Evolutionary conservation across 2,797 vertebrate species (phyloP), one percentile per base, ranked within the genome.

Genomic region (Adelosebastes latens): DNA sequence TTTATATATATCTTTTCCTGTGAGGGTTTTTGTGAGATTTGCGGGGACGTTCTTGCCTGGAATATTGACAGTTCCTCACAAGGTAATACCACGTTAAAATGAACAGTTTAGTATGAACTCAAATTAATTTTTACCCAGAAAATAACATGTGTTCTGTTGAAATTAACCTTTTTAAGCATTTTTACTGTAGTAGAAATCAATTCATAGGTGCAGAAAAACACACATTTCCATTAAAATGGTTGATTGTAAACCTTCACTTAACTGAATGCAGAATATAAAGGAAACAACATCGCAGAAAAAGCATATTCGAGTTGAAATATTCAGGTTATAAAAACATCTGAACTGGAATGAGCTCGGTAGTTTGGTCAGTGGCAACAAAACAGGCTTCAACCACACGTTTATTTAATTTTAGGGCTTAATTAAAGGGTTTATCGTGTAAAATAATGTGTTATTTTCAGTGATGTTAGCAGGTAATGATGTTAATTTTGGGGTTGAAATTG

Each of bases 321-420:
- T 75, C 32, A 69, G 27, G 62, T 61, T 74, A 79, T 65, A 80
- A 82, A 80, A 80, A 53, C 69, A 72, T 49, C 25, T 53, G 52
- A 72, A 79, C 39, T 65, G 22, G 70, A 81, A 52, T 55, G 58
- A 84, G 78, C 69, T 77, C 36, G 55, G 66, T 65, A 63, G 88
- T 91, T 92, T 76, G 77, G 80, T 89, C 86, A 83, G 84, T 68
- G 72, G 81, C 71, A 69, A 85, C 68, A 82, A 82, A 71, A 53
- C 56, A 67, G 71, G 72, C 63, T 82, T 81, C 52, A 75, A 68
- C 60, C 58, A 46, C 63, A 76, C 22, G 7, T 61, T 79, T 49
- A 32, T 4, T 29, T 32, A 16, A 69, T 66, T 72, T 63, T n/a
- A 58, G 24, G 58, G 24, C 8, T 1, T 62, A 56, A 75, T 79